These are phyloP conservation scores for Caretta caretta DNA, from an alignment of 2,113 vertebrate genomes.

Conservation along the genomic window DNA sequence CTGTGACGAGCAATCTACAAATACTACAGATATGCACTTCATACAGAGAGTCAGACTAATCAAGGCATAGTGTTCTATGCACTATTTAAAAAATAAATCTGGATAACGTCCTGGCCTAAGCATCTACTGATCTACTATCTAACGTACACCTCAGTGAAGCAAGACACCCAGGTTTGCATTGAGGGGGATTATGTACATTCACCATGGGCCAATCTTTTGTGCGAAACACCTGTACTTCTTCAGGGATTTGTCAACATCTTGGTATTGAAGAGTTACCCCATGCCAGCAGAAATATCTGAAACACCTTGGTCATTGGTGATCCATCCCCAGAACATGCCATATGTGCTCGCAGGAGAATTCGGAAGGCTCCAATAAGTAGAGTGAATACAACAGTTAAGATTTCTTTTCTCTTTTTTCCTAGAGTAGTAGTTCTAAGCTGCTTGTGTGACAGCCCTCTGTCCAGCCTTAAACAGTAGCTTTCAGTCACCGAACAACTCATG, in stretches of 20 bases:
- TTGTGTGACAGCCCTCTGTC: not conserved
- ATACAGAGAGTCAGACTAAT: not conserved
- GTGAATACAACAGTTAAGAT: not conserved
- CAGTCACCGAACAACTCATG: not conserved
- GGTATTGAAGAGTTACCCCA: not conserved
- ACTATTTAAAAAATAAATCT: not conserved
- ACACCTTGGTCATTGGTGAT: not conserved
- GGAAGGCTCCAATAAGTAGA: not conserved
- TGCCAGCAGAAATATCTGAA: not conserved
- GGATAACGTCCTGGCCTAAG: not conserved
- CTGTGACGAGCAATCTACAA: not conserved
- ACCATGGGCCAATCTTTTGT: not conserved
- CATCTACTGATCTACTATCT: not conserved
- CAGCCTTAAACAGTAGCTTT: not conserved
- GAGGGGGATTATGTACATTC: not conserved
- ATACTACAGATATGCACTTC: not conserved
- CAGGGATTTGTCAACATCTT: not conserved
- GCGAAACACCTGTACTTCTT: not conserved
- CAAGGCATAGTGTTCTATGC: not conserved
- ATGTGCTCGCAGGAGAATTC: not conserved
- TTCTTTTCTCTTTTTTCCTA: not conserved
- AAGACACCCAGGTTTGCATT: not conserved
- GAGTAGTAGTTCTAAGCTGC: not conserved
- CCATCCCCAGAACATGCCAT: accelerated
- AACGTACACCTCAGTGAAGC: not conserved